Conservation (phyloP, 1,140 invertebrate genomes). For the Hermetia illucens region DNA sequence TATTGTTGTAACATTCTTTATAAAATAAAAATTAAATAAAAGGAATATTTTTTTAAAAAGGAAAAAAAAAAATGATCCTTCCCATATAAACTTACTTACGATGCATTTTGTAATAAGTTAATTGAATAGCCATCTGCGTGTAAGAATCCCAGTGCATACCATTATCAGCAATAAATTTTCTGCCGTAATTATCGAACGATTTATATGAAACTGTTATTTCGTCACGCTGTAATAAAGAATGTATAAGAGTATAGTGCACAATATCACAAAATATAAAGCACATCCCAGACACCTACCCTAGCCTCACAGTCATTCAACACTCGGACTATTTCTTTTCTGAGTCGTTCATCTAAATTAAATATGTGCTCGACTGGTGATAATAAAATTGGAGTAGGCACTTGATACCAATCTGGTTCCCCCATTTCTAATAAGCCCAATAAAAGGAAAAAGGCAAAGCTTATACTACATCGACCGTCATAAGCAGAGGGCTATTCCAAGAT, state of each 20-base stretch:
- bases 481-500: constrained; percentile 34
- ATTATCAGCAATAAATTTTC: constrained; percentile 32
- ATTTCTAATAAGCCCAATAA: constrained; percentile 27
- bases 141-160: constrained; percentile 45
- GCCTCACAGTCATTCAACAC: constrained; percentile 16
- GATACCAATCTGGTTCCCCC: constrained; percentile 18
- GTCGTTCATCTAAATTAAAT: constrained; percentile 20
- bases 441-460: constrained; percentile 25
- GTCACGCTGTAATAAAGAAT: constrained; percentile 28
- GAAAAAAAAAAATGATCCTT: background rate
- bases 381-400: background rate
- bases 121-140: constrained; percentile 49
- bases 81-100: constrained; percentile 18
- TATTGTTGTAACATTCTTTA: too few relatives aligned
- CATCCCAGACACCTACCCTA: constrained; percentile 16
- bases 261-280: too few relatives aligned
- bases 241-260: too few relatives aligned
- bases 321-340: constrained; percentile 18
- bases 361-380: constrained; percentile 17
- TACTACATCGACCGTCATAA: constrained; percentile 39
- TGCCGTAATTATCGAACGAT: constrained; percentile 38
- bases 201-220: constrained; percentile 28
- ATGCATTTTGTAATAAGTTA: constrained; percentile 41
- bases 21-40: too few relatives aligned
- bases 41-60: too few relatives aligned